phyloP scores from a whole-genome alignment of 30 jellyfish, hydroid and myxozoan genomes.

The Aurelia aurita complex sp. Pacific region DNA sequence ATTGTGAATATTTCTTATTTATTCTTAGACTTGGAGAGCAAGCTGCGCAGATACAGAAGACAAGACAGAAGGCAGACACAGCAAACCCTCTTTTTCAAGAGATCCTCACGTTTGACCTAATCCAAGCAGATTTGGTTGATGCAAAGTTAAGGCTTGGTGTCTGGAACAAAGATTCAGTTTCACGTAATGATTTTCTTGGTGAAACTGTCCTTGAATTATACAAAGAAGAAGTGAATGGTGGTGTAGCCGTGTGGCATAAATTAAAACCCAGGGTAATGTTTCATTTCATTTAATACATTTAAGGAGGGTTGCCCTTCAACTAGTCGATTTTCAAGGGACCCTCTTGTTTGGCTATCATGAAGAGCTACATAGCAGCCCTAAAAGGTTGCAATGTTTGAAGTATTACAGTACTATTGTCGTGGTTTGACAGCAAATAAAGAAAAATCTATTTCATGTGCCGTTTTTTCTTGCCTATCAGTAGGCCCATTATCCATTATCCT shows the following conservation, averaged over 20 bases:
- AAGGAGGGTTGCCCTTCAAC: not conserved
- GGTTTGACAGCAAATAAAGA: no score
- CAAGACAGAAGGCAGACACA: conserved; percentile 67
- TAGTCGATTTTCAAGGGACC: not conserved
- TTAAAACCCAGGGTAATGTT: conserved; percentile 70
- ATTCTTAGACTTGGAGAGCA: conserved; percentile 18
- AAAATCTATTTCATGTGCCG: no score
- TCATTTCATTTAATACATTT: not conserved
- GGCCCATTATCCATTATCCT: no score
- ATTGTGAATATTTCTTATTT: not conserved
- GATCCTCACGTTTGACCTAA: conserved; percentile 67
- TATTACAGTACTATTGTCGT: no score
- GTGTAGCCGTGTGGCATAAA: conserved; percentile 73
- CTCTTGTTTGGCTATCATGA: no score
- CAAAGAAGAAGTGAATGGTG: conserved; percentile 76
- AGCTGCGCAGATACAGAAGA: conserved; percentile 48
- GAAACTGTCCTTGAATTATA: conserved; percentile 72
- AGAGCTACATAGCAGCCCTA: no score
- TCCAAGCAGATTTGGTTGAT: conserved; percentile 64
- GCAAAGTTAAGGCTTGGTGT: conserved; percentile 60
- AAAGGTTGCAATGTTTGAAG: no score
- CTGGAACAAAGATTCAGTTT: conserved; percentile 74
- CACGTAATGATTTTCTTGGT: conserved; percentile 85
- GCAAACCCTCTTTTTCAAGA: conserved; percentile 84
- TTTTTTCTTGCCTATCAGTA: no score